Base-by-base conservation (phyloP, 1,140 invertebrate species). In the Drosophila malerkotliana region DNA sequence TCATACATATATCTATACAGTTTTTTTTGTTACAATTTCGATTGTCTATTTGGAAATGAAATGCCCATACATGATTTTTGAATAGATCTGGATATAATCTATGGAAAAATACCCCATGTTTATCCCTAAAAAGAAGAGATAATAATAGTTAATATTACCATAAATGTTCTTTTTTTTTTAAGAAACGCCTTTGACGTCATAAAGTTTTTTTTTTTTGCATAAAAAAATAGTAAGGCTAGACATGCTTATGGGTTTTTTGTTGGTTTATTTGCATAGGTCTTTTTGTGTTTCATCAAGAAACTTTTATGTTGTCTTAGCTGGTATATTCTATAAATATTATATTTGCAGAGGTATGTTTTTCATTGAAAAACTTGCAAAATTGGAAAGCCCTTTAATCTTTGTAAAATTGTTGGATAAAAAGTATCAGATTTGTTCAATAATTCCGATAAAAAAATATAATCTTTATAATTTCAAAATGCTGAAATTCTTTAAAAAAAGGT, bases 101-200 rank as follows among this genome's bases (percentile, higher is more conserved):
- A 53, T 53, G 59, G 47, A 67, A 67, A 67, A 63, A 67, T 52
- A 32, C 62, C 58, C 58, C 28, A 3, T 15, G 34, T 0, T 49
- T 21, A 45, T 51, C 32, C 9, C 45, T 45, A 51, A 49, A 39
- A 49, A 39, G 12, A n/a, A 41, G 10, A 41, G n/a, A 14, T 8
- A 2, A 9, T 32, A 6, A 10, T 32, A 4, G 6, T 14, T 9
- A 1, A n/a, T 15, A 52, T 63, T 63, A 28, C 9, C 47, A 67
- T 67, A 34, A 28, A 34, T 26, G 47, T 67, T 67, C 63, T 67
- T 61, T n/a, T 61, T n/a, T 37, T 12, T 7, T 15, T 28, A 47
- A 57, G 30, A 66, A 60, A 66, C 62, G 15, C 26, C 21, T 39
- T 66, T 67, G 63, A 67, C 63, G 63, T 63, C 63, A 51, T 34